Evolutionary conservation across 2,113 vertebrate genomes (phyloP).

Genomic region (Lasiurus cinereus): DNA sequence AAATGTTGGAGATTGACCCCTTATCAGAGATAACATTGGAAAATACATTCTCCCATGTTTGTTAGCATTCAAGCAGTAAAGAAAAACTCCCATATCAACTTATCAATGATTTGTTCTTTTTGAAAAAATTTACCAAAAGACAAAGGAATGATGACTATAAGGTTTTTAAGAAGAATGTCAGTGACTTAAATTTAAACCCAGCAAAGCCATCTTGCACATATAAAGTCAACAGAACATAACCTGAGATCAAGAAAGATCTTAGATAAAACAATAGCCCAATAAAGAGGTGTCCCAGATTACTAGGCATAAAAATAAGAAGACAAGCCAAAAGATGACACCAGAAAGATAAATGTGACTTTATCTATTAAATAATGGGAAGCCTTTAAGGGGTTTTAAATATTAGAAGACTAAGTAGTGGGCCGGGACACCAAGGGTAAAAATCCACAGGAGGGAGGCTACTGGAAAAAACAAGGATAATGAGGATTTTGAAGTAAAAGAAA

Average conservation of each 20-base stretch:
- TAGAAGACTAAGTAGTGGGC: background rate
- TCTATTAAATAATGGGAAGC: background rate
- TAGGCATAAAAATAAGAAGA: background rate
- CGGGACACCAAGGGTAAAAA: background rate
- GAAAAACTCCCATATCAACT: background rate
- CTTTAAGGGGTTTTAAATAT: background rate
- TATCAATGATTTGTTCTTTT: slow-evolving; percentile 40
- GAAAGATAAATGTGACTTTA: background rate
- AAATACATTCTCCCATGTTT: background rate
- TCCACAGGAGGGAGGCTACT: background rate
- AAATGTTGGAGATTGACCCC: too few species aligned
- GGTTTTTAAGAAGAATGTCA: background rate
- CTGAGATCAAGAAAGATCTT: background rate
- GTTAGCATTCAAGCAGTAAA: slow-evolving; percentile 5
- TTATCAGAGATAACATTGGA: too few species aligned
- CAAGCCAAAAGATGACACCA: background rate
- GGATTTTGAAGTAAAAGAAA: background rate
- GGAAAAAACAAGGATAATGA: background rate
- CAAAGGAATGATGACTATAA: background rate
- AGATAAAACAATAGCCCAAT: background rate
- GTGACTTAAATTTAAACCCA: background rate
- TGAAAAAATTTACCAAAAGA: slow-evolving; percentile 16
- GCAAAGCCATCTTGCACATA: slow-evolving; percentile 6
- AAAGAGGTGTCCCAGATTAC: background rate
- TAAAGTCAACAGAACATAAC: background rate